phyloP scores from a whole-genome alignment of 2,888 invertebrate species.

The Diloba caeruleocephala region DNA sequence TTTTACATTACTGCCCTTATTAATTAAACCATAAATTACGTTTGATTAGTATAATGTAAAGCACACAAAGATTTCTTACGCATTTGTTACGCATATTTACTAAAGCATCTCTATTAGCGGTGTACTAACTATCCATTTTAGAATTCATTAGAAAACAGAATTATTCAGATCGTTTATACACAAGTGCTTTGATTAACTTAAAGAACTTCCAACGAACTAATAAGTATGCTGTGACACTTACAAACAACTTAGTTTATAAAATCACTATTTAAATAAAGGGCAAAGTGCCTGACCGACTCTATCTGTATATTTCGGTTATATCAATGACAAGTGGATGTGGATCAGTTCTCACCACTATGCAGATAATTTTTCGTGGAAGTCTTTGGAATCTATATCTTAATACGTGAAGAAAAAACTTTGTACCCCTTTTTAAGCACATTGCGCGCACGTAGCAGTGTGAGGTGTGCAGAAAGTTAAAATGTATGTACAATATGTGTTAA shows the following conservation, averaged over 20 bases:
- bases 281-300: not conserved
- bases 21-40: slow-evolving; percentile 30
- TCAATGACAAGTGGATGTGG: too few relatives aligned
- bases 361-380: too few relatives aligned
- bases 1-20: not conserved
- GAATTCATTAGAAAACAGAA: slow-evolving; percentile 45
- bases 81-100: slow-evolving; percentile 35
- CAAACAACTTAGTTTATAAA: slow-evolving; percentile 3
- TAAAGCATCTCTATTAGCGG: slow-evolving; percentile 34
- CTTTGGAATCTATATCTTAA: too few relatives aligned
- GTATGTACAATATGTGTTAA: too few relatives aligned
- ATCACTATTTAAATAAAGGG: not conserved
- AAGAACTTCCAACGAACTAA: slow-evolving; percentile 8
- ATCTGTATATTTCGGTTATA: not conserved
- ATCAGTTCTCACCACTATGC: too few relatives aligned
- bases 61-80: slow-evolving; percentile 34
- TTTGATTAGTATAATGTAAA: slow-evolving; percentile 28
- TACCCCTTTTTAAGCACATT: too few relatives aligned
- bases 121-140: slow-evolving; percentile 38
- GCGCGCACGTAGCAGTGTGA: too few relatives aligned
- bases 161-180: slow-evolving; percentile 40
- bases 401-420: too few relatives aligned
- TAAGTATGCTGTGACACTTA: slow-evolving; percentile 2
- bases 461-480: too few relatives aligned
- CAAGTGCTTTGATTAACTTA: slow-evolving; percentile 32